Evolutionary conservation across 2,888 invertebrate genomes (phyloP).

Genomic region (Drosophila differens): DNA sequence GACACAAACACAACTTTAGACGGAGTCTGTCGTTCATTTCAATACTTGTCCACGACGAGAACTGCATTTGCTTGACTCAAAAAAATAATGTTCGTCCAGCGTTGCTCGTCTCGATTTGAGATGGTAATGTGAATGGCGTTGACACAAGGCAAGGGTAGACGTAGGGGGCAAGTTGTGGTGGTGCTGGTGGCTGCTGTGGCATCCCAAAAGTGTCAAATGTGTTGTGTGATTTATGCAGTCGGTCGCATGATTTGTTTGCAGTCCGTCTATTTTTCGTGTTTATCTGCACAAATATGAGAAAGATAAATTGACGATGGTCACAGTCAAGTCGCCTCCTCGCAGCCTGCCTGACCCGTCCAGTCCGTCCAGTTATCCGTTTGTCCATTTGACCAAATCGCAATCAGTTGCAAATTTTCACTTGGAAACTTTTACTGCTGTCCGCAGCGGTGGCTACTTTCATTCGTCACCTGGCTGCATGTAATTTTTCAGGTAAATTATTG

Average conservation of each 20-base stretch:
- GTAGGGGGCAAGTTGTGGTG: background rate
- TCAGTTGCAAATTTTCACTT: conserved; percentile 75
- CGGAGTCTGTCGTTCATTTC: conserved; percentile 19
- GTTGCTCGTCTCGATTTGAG: conserved; percentile 32
- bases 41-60: conserved; percentile 58
- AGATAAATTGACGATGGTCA: conserved; percentile 74
- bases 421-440: conserved; percentile 76
- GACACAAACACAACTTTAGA: background rate
- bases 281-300: conserved; percentile 82
- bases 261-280: conserved; percentile 82
- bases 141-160: background rate
- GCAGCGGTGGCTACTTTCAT: conserved; percentile 67
- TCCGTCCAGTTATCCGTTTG: conserved; percentile 23
- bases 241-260: conserved; percentile 84
- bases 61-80: conserved; percentile 46
- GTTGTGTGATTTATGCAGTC: conserved; percentile 84
- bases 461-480: conserved; percentile 70
- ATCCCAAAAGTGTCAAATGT: conserved; percentile 84
- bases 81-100: conserved; percentile 37
- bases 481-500: conserved; percentile 68
- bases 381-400: conserved; percentile 66
- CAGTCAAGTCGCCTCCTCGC: conserved; percentile 27
- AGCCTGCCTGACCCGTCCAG: background rate
- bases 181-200: conserved; percentile 49
- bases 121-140: conserved; percentile 28